Conservation (phyloP, 1,140 invertebrate genomes). For the Drosophila tani region DNA sequence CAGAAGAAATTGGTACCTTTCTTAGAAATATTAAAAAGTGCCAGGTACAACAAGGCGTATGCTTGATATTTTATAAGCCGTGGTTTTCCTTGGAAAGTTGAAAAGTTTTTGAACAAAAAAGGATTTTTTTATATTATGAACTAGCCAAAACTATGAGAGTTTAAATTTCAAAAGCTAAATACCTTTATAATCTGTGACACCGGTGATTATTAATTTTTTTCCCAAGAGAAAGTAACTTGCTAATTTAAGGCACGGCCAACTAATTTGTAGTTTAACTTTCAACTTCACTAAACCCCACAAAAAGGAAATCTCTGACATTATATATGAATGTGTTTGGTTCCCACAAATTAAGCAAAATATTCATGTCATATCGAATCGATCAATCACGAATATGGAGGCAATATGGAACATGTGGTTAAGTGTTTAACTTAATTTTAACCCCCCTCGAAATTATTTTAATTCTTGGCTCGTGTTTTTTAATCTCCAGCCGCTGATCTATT, state of each 20-base stretch:
- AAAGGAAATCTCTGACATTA: slow-evolving; percentile 13
- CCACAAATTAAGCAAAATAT: slow-evolving; percentile 21
- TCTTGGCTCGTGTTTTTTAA: slow-evolving; percentile 40
- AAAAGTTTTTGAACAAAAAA: too few relatives aligned
- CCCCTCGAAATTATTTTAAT: slow-evolving; percentile 25
- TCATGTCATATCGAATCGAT: slow-evolving; percentile 29
- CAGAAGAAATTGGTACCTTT: background rate
- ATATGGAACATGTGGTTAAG: slow-evolving; percentile 42
- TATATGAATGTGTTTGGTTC: background rate
- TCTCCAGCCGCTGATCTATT: slow-evolving; percentile 26
- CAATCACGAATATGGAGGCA: slow-evolving; percentile 27
- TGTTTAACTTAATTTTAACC: slow-evolving; percentile 31
- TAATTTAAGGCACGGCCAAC: slow-evolving; percentile 24
- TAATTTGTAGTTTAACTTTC: slow-evolving; percentile 18
- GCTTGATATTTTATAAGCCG: slow-evolving; percentile 9
- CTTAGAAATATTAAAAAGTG: background rate
- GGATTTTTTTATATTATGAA: too few relatives aligned
- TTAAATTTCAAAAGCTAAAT: background rate
- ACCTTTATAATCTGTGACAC: background rate
- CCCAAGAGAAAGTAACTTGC: slow-evolving; percentile 18
- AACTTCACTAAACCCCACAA: background rate
- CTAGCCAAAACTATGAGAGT: background rate
- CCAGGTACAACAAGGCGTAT: slow-evolving; percentile 1
- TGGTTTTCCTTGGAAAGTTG: too few relatives aligned
- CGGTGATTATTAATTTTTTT: background rate